Percentiles rank a stretch among this genome's conserved stretches.
Conservation (phyloP, 1,140 invertebrate genomes). For the Spodoptera litura region DNA sequence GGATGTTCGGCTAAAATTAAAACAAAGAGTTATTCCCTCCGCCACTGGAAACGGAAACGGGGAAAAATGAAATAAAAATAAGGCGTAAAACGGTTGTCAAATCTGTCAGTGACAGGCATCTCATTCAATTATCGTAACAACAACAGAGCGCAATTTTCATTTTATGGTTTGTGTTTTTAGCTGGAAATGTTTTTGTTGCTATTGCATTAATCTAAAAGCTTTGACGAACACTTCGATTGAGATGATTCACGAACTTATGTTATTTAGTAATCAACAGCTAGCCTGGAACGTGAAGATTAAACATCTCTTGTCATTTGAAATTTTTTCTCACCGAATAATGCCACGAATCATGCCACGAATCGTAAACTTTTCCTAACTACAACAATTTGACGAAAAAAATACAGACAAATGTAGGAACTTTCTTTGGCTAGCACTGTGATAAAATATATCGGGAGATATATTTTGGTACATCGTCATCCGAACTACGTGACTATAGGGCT, state of each 20-base stretch:
- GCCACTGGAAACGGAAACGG: slow-evolving; percentile 38
- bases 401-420: slow-evolving; percentile 1
- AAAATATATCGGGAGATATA: slow-evolving; percentile 2
- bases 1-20: slow-evolving; percentile 33
- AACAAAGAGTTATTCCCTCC: slow-evolving; percentile 40
- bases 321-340: no score
- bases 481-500: slow-evolving; percentile 17
- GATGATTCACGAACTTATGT: no score
- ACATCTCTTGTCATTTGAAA: no score
- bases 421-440: slow-evolving; percentile 5
- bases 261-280: no score
- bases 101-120: slow-evolving; percentile 46
- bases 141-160: slow-evolving; percentile 42
- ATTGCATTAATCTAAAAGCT: slow-evolving; percentile 26
- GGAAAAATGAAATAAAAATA: slow-evolving; percentile 45
- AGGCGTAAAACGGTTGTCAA: slow-evolving; percentile 48
- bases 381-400: background rate
- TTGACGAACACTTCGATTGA: background rate
- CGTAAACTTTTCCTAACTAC: background rate
- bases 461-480: slow-evolving; percentile 11
- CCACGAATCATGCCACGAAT: background rate
- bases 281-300: no score
- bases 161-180: slow-evolving; percentile 33
- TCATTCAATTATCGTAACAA: slow-evolving; percentile 49
- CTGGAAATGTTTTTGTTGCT: slow-evolving; percentile 14